A percentile compares a stretch with the other conserved stretches of the same genome.
Conservation (phyloP, 2,113 vertebrate species). For the Gallinago paraguaiae region DNA sequence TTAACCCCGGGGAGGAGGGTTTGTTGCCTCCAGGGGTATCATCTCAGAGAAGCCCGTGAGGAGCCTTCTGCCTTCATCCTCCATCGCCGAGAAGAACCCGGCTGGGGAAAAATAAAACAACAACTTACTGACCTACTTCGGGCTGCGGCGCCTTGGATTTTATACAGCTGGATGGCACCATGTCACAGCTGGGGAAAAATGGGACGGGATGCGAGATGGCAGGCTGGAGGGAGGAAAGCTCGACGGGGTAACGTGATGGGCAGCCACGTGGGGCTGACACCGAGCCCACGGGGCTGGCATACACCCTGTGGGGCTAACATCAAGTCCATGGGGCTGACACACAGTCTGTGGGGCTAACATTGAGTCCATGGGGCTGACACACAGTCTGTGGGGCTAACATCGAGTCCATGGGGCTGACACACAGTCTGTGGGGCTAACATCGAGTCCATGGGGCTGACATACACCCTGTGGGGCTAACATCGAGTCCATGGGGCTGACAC, state of each 20-base stretch:
- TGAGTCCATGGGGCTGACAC: too few relatives aligned
- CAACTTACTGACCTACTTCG: constrained; percentile 36
- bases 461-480: background rate
- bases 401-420: background rate
- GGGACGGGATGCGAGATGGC: background rate
- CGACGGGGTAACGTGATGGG: rapidly evolving
- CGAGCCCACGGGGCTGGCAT: background rate
- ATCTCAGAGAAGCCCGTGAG: rapidly evolving
- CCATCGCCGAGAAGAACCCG: background rate
- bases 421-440: background rate
- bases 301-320: background rate
- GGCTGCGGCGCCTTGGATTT: background rate
- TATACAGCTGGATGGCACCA: background rate
- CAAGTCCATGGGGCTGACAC: background rate
- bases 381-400: background rate
- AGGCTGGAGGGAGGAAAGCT: background rate
- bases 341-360: background rate
- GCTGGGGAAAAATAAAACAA: background rate
- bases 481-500: too few relatives aligned
- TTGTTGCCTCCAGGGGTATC: background rate
- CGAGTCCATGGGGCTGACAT: background rate
- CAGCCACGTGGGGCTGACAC: background rate
- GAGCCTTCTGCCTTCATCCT: background rate
- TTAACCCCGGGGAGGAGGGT: rapidly evolving
- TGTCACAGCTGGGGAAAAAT: background rate